Evolutionary conservation across 1,140 invertebrate species (phyloP), one percentile per base, ranked within the genome.

Genomic region (Drosophila albomicans): DNA sequence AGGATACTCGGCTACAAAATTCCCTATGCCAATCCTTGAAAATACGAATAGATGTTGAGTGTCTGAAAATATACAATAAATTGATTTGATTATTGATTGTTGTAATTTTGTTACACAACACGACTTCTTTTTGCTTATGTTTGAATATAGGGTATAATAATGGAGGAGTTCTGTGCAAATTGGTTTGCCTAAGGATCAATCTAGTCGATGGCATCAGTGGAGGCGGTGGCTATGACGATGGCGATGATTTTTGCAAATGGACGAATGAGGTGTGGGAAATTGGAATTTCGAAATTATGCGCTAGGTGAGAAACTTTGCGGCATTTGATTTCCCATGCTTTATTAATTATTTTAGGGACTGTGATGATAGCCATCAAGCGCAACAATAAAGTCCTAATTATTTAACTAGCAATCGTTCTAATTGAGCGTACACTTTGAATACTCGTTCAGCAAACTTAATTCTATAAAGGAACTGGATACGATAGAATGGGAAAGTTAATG

Each of bases 301-400:
- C 54, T 62, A 89, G 84, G 84, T 89, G 84, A 84, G 85, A 87
- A 87, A 89, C 73, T 87, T 88, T 89, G 84, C 80, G 84, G 85
- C 85, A 84, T 87, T 87, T 89, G 77, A 84, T 87, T 88, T 88
- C 84, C 84, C 84, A 78, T 84, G 78, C 82, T 84, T 88, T 81
- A 87, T 87, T 84, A 87, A 89, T 87, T 84, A 84, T 78, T 72
- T 43, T 70, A 69, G 72, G 58, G 52, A 51, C 65, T 67, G 77
- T 78, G 85, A 71, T 78, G 70, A 88, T 82, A 76, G 72, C 72
- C 35, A 59, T 51, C 71, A 75, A 75, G 58, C 65, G 30, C 49
- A 52, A 52, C 49, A 52, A 38, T 8, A 32, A 32, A 5, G 32
- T 8, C 5, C 5, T 32, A 32, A 32, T 32, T 32, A 32, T 32